A percentile compares a stretch with the other conserved stretches of the same genome.
These are phyloP conservation scores for Malurus leucopterus DNA, from an alignment of 2,797 vertebrate species.

Conservation along the genomic window DNA sequence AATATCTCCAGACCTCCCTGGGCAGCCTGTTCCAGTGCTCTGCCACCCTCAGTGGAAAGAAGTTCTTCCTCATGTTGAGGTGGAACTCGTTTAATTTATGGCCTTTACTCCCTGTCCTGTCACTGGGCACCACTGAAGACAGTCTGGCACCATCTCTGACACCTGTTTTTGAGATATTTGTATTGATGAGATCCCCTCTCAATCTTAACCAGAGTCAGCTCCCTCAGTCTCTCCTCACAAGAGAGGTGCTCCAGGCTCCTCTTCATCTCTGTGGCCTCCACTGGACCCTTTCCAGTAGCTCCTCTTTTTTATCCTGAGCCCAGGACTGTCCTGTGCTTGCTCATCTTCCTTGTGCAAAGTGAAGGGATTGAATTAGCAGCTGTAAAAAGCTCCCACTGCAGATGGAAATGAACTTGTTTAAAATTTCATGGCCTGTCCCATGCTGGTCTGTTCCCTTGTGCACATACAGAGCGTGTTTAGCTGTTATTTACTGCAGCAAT, in stretches of 20 bases:
- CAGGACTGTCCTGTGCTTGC: background rate
- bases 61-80: background rate
- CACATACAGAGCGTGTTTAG: background rate
- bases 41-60: background rate
- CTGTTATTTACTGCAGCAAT: background rate
- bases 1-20: background rate
- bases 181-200: background rate
- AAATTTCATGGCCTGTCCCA: background rate
- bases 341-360: background rate
- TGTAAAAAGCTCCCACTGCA: background rate
- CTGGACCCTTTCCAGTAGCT: background rate
- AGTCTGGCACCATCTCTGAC: background rate
- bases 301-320: background rate
- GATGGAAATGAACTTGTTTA: background rate
- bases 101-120: accelerated
- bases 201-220: background rate
- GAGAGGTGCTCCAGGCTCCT: background rate
- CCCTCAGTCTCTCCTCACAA: background rate
- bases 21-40: background rate
- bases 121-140: background rate
- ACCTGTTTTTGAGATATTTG: background rate
- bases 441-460: background rate
- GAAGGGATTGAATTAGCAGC: background rate
- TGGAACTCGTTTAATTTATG: background rate
- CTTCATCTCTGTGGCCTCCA: background rate